phyloP scores from a whole-genome alignment of 2,113 vertebrate species.

The Tyrannus savana region DNA sequence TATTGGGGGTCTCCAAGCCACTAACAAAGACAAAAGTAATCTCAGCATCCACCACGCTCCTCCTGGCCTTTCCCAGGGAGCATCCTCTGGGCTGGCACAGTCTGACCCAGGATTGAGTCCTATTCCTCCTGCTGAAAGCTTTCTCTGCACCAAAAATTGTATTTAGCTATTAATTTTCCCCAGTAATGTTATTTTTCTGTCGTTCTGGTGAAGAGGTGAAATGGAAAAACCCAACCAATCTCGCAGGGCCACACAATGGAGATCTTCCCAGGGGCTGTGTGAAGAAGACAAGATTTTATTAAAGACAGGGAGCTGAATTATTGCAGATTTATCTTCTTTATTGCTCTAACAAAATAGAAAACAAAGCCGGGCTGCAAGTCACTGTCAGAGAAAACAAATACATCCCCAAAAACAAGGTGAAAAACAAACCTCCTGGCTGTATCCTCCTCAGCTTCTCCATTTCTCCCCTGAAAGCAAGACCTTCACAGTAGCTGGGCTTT shows the following conservation, averaged over 20 bases:
- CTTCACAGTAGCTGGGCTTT: not conserved
- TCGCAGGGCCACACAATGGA: not conserved
- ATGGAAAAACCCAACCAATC: constrained; percentile 54
- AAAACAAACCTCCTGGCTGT: constrained; percentile 46
- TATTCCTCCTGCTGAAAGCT: not conserved
- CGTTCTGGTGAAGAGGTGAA: constrained; percentile 8
- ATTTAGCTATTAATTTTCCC: constrained; percentile 55
- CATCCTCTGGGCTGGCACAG: rapidly evolving
- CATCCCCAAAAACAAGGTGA: not conserved
- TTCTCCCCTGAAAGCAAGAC: not conserved
- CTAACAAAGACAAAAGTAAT: not conserved
- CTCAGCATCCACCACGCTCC: not conserved
- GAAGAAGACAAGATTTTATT: constrained; percentile 69
- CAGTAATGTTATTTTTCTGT: not conserved
- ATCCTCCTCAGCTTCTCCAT: not conserved
- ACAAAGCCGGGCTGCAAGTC: constrained; percentile 46
- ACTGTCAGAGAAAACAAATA: constrained; percentile 65
- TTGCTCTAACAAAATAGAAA: constrained; percentile 60
- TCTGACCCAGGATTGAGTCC: not conserved
- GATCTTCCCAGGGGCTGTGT: constrained; percentile 51
- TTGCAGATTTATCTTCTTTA: constrained; percentile 73
- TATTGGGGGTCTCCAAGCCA: not conserved
- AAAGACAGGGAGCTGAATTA: constrained; percentile 69
- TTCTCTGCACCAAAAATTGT: not conserved
- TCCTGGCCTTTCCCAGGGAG: not conserved